Percentiles rank a stretch among this genome's conserved stretches.
Conservation (phyloP, 2,113 vertebrate genomes). For the Pseudolaguvia tuberculata region DNA sequence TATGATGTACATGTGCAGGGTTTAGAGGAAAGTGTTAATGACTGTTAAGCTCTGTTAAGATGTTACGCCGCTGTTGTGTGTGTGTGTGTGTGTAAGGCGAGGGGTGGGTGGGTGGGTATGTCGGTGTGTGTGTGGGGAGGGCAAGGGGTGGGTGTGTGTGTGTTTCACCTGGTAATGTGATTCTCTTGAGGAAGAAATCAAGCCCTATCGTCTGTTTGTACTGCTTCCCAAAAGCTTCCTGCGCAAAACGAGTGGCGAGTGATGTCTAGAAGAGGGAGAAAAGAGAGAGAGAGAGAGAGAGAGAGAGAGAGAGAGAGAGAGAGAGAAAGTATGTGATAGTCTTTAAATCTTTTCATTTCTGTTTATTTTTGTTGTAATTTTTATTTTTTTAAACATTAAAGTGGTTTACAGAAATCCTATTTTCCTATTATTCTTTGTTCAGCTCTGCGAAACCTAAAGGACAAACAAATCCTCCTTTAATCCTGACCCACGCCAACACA, state of each 20-base stretch:
- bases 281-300: conserved; percentile 49
- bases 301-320: not conserved
- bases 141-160: conserved; percentile 39
- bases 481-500: not conserved
- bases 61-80: no score
- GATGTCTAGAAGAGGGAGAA: conserved; percentile 84
- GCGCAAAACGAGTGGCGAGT: conserved; percentile 90
- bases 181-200: conserved; percentile 99
- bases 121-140: not conserved
- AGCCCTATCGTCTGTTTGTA: conserved; percentile 98
- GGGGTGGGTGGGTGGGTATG: no score
- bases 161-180: conserved; percentile 93
- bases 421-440: conserved; percentile 12
- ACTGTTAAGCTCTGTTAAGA: no score
- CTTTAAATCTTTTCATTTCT: no score
- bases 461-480: conserved; percentile 26
- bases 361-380: not conserved
- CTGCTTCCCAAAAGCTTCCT: conserved; percentile 98
- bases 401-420: conserved; percentile 4
- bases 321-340: no score
- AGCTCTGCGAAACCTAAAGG: conserved; percentile 10
- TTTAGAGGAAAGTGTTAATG: no score
- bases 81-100: no score
- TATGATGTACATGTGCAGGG: conserved; percentile 11
- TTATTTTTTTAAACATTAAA: not conserved